These are phyloP conservation scores for Terrapene triunguis DNA, from an alignment of 2,113 vertebrate genomes.

Conservation along the genomic window DNA sequence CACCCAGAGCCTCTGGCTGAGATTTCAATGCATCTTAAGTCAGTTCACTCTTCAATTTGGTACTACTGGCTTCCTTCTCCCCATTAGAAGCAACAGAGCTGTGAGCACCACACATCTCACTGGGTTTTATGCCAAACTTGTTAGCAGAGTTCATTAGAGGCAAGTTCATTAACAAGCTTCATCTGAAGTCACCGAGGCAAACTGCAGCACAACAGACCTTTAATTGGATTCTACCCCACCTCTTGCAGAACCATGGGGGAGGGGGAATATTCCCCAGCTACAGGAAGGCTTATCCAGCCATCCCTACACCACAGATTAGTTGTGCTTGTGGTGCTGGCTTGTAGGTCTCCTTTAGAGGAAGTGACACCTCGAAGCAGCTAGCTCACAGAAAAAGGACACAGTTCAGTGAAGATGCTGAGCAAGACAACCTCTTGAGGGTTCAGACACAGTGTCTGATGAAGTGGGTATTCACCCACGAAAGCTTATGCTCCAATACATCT, in stretches of 20 bases:
- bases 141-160: not conserved
- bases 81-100: not conserved
- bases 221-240: not conserved
- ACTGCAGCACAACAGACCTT: not conserved
- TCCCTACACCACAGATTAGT: not conserved
- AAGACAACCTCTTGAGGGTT: not conserved
- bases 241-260: not conserved
- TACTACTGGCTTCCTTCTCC: not conserved
- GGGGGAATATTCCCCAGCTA: not conserved
- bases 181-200: not conserved
- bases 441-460: too few species aligned
- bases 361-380: not conserved
- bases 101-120: not conserved
- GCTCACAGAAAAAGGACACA: not conserved
- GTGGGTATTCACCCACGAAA: too few species aligned
- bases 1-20: not conserved
- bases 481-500: too few species aligned
- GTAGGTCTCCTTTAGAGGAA: not conserved
- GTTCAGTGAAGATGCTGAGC: not conserved
- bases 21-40: not conserved
- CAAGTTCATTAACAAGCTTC: not conserved
- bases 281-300: not conserved
- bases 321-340: too few species aligned
- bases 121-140: not conserved
- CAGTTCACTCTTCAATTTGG: not conserved